Evolutionary conservation across 2,113 vertebrate species (phyloP).

Genomic region (Amblyopsis rosae): DNA sequence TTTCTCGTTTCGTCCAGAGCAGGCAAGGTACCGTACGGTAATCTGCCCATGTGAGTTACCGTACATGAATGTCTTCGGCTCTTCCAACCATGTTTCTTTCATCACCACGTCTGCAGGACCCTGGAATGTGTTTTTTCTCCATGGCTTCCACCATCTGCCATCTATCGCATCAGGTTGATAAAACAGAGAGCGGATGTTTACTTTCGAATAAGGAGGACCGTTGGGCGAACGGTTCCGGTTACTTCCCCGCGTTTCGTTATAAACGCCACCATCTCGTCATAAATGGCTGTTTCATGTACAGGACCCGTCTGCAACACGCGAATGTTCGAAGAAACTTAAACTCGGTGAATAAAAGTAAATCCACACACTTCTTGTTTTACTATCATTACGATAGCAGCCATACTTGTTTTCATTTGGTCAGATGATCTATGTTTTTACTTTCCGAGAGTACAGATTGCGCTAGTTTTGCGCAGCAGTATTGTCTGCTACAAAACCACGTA

Average conservation of each 20-base stretch:
- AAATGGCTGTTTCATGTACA: too few relatives aligned
- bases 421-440: background rate
- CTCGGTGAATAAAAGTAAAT: background rate
- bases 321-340: background rate
- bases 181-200: conserved; percentile 62
- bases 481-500: too few relatives aligned
- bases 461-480: background rate
- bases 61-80: background rate
- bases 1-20: conserved; percentile 2
- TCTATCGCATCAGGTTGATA: conserved; percentile 16
- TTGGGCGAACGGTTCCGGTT: conserved; percentile 44
- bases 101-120: background rate
- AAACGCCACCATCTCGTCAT: background rate
- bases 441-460: background rate
- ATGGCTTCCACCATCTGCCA: too few relatives aligned
- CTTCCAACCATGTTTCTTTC: too few relatives aligned
- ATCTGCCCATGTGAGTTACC: background rate
- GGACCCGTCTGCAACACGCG: background rate
- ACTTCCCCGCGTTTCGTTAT: conserved; percentile 15
- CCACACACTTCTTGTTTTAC: background rate
- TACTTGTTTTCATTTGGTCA: conserved; percentile 48
- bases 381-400: conserved; percentile 30
- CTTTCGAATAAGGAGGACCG: conserved; percentile 46
- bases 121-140: background rate
- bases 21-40: background rate